phyloP scores from a whole-genome alignment of 2,797 vertebrate species.

The Labeo calbasu region DNA sequence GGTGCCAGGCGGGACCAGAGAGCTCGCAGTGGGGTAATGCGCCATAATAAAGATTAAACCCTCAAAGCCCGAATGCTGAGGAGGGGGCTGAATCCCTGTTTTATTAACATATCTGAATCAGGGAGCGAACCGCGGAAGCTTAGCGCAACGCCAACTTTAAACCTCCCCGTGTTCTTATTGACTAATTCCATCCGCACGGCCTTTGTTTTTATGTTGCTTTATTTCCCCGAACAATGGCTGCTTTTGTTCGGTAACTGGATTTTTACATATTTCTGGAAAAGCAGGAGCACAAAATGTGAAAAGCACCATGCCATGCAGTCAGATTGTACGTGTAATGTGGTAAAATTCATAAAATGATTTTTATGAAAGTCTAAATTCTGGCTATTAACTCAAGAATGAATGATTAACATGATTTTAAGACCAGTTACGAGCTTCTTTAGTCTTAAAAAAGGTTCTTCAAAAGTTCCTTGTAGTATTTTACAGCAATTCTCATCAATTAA shows the following conservation, averaged over 20 bases:
- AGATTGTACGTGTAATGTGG: not conserved
- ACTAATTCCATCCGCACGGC: slow-evolving; percentile 49
- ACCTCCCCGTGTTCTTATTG: slow-evolving; percentile 40
- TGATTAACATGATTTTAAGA: not conserved
- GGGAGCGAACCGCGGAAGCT: slow-evolving; percentile 54
- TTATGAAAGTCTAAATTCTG: not conserved
- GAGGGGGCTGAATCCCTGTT: slow-evolving; percentile 79
- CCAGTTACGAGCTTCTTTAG: not conserved
- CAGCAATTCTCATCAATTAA: not conserved
- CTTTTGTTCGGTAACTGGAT: slow-evolving; percentile 39
- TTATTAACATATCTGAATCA: slow-evolving; percentile 85
- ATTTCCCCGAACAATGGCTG: slow-evolving; percentile 14
- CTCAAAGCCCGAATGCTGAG: slow-evolving; percentile 83
- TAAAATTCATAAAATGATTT: not conserved
- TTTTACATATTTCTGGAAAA: slow-evolving; percentile 15
- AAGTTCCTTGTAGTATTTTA: not conserved
- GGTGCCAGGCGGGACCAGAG: slow-evolving; percentile 86
- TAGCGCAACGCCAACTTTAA: slow-evolving; percentile 46
- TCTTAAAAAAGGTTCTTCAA: not conserved
- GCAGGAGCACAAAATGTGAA: slow-evolving; percentile 6
- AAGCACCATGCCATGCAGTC: not conserved
- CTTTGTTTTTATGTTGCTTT: slow-evolving; percentile 46
- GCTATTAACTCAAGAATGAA: not conserved
- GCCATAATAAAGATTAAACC: slow-evolving; percentile 99
- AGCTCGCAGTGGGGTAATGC: slow-evolving; percentile 87